Base-by-base conservation (phyloP, 2,797 vertebrate species). In the Myiothlypis chrysogaster region DNA sequence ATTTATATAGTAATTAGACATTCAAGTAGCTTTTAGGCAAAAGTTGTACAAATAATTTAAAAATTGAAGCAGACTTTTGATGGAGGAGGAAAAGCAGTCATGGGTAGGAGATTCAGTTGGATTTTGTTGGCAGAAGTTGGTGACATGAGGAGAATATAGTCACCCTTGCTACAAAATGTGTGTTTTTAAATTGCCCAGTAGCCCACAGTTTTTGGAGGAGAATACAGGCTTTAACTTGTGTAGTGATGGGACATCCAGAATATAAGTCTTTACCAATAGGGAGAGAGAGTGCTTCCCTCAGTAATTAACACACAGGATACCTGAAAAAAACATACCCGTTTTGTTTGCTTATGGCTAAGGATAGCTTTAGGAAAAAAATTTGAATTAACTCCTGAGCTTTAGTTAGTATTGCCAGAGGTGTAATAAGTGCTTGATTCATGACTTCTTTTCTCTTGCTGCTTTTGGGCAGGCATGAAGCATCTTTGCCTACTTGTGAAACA, bases 401-500 rank as follows among this genome's bases (percentile, higher is more conserved):
- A 71, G 20, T 56, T 64, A 69, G 11, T 27, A 20, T 70, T 92
- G 12, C 61, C 55, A 24, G 61, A 57, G 19, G 12, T 78, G 6
- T 65, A 55, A 1, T 34, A 81, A 77, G 1, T 55, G 18, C 47
- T 85, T 81, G 34, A 80, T 78, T 86, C 69, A 76, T 37, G 7
- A 55, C 30, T 90, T 87, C 22, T 65, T 39, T 80, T 94, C 56
- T 86, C 47, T 89, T 92, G 16, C 70, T 96, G 28, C 68, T 94
- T 94, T 89, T 94, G 93, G 64, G 82, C 78, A 96, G 93, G 82
- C 61, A 22, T 24, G 87, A 79, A 83, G 32, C 76, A 56, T 63
- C 84, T 81, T 27, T 94, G 39, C 47, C 47, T 92, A 28, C 63
- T 87, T 81, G 12, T 0, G 69, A 94, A 94, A 72, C 75, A 60